Evolutionary conservation across 2,797 vertebrate genomes (phyloP), one percentile per base, ranked within the genome.

Genomic region (Leptatherina wallacei): DNA sequence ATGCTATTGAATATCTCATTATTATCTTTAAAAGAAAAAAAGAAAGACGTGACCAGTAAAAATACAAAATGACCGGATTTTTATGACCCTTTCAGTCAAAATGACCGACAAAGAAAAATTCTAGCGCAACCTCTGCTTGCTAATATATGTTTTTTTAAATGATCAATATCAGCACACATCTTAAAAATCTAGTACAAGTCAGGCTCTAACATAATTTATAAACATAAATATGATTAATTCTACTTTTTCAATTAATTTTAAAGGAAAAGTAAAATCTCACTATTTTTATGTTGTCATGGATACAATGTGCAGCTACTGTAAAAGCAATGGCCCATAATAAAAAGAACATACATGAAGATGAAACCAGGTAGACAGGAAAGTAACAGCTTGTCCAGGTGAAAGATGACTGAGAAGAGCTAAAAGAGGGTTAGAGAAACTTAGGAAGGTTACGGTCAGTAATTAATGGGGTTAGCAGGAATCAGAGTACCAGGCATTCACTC

Each of bases 401-500:
- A 57, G 73, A 73, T 54, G 65, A 71, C 42, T 54, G 42, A 72
- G 47, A 74, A 55, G 6, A 38, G 56, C 54, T 61, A 27, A 61
- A 22, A 22, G 42, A 35, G 55, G 51, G 64, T 83, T 77, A 82
- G 78, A 71, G 93, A 62, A 93, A 93, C 78, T 44, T 93, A 92
- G 95, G 94, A 89, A 95, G 85, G 83, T 69, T 38, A 88, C 88
- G 91, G 91, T 95, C 93, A 95, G 95, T 93, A 89, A 66, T 93
- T 92, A 93, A 94, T 89, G 88, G 94, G 93, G 94, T 96, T 95
- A 94, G 90, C 78, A 89, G 60, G 67, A 94, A 95, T 90, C 89
- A 94, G 95, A 95, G 95, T 92, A 95, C 88, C 94, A 94, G 92
- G 95, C 95, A 93, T 96, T 96, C 94, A 92, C 93, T 90, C 94